These are phyloP conservation scores for Procambarus virginalis DNA, from an alignment of 1,140 invertebrate genomes.

Conservation along the genomic window DNA sequence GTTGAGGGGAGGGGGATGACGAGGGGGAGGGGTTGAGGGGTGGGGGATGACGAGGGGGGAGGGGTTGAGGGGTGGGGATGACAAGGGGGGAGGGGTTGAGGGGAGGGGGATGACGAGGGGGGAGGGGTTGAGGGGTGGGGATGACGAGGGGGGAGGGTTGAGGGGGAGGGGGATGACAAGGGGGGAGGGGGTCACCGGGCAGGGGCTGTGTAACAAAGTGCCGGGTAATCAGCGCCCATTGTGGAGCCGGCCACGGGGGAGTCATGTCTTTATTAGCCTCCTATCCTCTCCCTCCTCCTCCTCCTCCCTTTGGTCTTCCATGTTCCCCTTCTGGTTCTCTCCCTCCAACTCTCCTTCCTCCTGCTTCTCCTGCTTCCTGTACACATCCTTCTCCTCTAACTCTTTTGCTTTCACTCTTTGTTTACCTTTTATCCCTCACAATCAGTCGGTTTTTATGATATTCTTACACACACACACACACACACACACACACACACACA, in stretches of 20 bases:
- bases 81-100: not conserved
- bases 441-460: not conserved
- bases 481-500: too few species aligned
- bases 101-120: not conserved
- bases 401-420: too few species aligned
- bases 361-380: not conserved
- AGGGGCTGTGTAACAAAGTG: constrained; percentile 37
- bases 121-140: not conserved
- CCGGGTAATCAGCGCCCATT: constrained; percentile 48
- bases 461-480: too few species aligned
- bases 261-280: constrained; percentile 52
- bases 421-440: too few species aligned
- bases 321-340: not conserved
- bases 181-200: not conserved
- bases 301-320: not conserved
- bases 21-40: not conserved
- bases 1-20: not conserved
- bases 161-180: not conserved
- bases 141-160: not conserved
- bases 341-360: not conserved
- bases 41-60: not conserved
- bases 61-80: not conserved
- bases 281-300: not conserved
- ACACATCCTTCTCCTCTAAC: not conserved
- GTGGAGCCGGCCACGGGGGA: constrained; percentile 42